A percentile compares a stretch with the other conserved stretches of the same genome.
phyloP scores from a whole-genome alignment of 2,113 vertebrate species.

The Rhinolophus ferrumequinum region DNA sequence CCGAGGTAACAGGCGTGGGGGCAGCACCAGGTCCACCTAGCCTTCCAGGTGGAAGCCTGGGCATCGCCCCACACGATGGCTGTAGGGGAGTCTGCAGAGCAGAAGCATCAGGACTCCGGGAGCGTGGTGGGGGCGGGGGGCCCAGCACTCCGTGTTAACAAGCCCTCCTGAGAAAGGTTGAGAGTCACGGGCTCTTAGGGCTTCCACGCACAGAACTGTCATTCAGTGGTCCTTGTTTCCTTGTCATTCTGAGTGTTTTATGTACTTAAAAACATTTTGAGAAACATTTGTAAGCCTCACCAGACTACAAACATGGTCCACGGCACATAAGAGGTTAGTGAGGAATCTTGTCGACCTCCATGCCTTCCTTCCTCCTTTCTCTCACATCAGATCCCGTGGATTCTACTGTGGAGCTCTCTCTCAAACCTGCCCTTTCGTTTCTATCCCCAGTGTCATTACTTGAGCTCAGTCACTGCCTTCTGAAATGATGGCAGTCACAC shows the following conservation, averaged over 20 bases:
- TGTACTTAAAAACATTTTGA: neutral
- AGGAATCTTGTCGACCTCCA: neutral
- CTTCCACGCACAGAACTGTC: neutral
- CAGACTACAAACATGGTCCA: neutral
- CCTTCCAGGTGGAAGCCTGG: neutral
- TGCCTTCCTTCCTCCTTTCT: neutral
- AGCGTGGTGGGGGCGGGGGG: accelerated
- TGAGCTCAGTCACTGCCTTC: neutral
- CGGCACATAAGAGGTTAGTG: neutral
- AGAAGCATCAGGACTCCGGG: neutral
- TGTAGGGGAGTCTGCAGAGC: neutral
- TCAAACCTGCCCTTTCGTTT: neutral
- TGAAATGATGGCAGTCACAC: neutral
- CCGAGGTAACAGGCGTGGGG: neutral
- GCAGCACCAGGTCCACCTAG: neutral
- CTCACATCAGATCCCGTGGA: neutral
- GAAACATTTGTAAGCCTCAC: neutral
- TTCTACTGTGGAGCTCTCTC: neutral
- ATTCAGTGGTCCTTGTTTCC: neutral
- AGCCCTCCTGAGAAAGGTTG: neutral
- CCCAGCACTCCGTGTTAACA: neutral
- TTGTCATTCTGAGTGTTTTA: neutral
- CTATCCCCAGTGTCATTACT: neutral
- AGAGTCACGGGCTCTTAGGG: neutral
- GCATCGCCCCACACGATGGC: neutral